Evolutionary conservation across 2,113 vertebrate genomes (phyloP).

Genomic region (Alligator mississippiensis): DNA sequence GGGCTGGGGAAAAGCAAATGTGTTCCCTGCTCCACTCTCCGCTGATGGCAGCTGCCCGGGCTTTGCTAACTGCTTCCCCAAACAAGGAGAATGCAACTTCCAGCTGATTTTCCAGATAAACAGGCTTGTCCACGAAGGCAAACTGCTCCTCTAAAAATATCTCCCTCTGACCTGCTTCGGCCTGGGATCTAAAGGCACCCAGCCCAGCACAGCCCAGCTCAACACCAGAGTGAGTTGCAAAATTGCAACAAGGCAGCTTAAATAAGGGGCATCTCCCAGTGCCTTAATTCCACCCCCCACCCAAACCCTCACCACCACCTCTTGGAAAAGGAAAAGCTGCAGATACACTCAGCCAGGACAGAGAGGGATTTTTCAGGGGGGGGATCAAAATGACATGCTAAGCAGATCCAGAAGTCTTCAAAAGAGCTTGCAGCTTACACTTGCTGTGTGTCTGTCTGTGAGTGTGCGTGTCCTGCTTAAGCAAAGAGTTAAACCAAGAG

Average conservation of each 20-base stretch:
- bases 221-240: slow-evolving; percentile 28
- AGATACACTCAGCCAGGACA: neutral
- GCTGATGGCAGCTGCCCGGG: slow-evolving; percentile 57
- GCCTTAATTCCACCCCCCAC: neutral
- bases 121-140: slow-evolving; percentile 67
- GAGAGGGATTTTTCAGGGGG: neutral
- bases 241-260: slow-evolving; percentile 31
- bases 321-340: slow-evolving; percentile 20
- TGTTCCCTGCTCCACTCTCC: slow-evolving; percentile 42
- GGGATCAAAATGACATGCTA: neutral
- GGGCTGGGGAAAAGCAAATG: slow-evolving; percentile 16
- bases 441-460: slow-evolving; percentile 38
- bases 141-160: slow-evolving; percentile 72
- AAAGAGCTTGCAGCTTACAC: slow-evolving; percentile 43
- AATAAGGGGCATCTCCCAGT: slow-evolving; percentile 26
- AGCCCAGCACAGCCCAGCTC: neutral
- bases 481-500: slow-evolving; percentile 61
- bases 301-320: no score
- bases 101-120: slow-evolving; percentile 75
- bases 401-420: slow-evolving; percentile 55
- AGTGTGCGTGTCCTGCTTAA: neutral
- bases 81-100: slow-evolving; percentile 70
- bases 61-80: slow-evolving; percentile 59
- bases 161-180: slow-evolving; percentile 16
- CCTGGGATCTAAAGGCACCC: slow-evolving; percentile 19